Evolutionary conservation across 2,888 invertebrate species (phyloP), one percentile per base, ranked within the genome.

Genomic region (Cabera pusaria): DNA sequence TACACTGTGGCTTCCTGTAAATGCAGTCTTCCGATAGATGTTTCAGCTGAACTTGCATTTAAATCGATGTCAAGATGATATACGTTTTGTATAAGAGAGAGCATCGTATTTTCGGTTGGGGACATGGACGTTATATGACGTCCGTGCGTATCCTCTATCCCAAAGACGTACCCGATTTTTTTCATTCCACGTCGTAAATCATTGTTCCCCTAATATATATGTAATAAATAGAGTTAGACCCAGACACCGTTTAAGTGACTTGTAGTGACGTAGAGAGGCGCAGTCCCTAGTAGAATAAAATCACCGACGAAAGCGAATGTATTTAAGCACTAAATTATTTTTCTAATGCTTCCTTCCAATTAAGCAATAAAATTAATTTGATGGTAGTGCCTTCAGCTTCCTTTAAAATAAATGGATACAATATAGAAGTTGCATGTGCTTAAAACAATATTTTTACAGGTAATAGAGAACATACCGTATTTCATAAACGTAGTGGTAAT

Each of bases 341-440:
- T 83, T 83, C 73, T 78, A 83, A 80, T 59, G 82, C 85, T 84
- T 79, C 72, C 78, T 84, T 83, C 83, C 81, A 81, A 62, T 67
- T 59, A 76, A 85, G 83, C 83, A 85, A 86, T 84, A 82, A 80
- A 59, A 59, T 82, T 83, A 61, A 66, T 82, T 87, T 84, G 68
- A 80, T 73, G 67, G 87, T 88, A 87, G 87, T 88, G 87, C 87
- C 87, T 88, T 88, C 81, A 81, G 87, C 87, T 86, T 88, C 67
- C 72, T 77, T 74, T 72, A 74, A 71, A 69, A 68, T 64, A 41
- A 42, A 58, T 54, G 61, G 53, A 71, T 72, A 78, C 76, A 74
- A 68, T 77, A 73, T 70, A 72, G 74, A 81, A 74, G 75, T 73
- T 72, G 80, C 85, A 70, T 80, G 78, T 84, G 85, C 86, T 87